A percentile compares a stretch with the other conserved stretches of the same genome.
phyloP scores from a whole-genome alignment of 2,888 invertebrate genomes.

The Eristalis arbustorum region DNA sequence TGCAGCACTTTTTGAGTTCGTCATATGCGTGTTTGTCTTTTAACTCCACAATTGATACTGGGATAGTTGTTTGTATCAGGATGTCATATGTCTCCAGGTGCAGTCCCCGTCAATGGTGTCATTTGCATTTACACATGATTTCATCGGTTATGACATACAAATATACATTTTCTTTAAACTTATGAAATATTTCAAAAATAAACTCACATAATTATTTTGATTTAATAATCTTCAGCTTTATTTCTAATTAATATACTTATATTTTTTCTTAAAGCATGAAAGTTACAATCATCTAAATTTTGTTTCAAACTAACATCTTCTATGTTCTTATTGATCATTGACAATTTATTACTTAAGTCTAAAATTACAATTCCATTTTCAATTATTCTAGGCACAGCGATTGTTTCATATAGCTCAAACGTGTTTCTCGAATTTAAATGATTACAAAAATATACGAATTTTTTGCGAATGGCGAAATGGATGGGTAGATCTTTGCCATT shows the following conservation, averaged over 20 bases:
- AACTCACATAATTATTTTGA: slow-evolving; percentile 12
- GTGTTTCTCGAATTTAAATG: slow-evolving; percentile 4
- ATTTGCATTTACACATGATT: not conserved
- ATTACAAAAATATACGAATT: slow-evolving; percentile 5
- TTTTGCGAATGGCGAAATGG: not conserved
- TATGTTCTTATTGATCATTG: slow-evolving; percentile 18
- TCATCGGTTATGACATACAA: slow-evolving; percentile 15
- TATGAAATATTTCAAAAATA: slow-evolving; percentile 11
- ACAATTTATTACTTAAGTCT: slow-evolving; percentile 4
- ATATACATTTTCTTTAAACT: slow-evolving; percentile 12
- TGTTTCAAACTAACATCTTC: slow-evolving; percentile 5
- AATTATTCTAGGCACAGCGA: slow-evolving; percentile 22
- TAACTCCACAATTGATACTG: not conserved
- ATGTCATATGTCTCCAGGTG: slow-evolving; percentile 3
- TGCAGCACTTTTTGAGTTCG: slow-evolving; percentile 8
- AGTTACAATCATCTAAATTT: slow-evolving; percentile 11
- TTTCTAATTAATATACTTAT: slow-evolving; percentile 21
- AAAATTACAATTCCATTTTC: slow-evolving; percentile 17
- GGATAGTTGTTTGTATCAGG: not conserved
- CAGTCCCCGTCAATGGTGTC: slow-evolving; percentile 1
- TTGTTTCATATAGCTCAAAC: slow-evolving; percentile 27
- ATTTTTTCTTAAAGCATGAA: not conserved
- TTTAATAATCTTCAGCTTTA: slow-evolving; percentile 12
- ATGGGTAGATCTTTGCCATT: no score
- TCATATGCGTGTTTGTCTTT: not conserved